Base-by-base conservation (phyloP, 2,113 vertebrate species). In the Nansenia antarctica region DNA sequence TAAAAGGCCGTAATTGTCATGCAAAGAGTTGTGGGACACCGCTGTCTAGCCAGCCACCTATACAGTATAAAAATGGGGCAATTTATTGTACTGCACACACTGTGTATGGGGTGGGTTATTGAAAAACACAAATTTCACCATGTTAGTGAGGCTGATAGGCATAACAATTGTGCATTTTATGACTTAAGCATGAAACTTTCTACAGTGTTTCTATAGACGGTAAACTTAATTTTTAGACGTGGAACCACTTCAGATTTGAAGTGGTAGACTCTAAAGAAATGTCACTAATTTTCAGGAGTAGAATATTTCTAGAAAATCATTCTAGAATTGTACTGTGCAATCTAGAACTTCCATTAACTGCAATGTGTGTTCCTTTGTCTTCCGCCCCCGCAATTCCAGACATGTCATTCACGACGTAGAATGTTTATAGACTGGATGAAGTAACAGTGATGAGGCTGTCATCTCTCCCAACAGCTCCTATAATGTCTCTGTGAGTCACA, bases 401-500 rank as follows among this genome's bases (percentile, higher is more conserved):
- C 8, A 29, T 63, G 61, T 63, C 24, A 45, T 45, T 18, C 45
- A 45, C 11, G 37, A 11, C n/a, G 35, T 29, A 14, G 14, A 30
- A 30, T 30, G 9, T 65, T 65, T 60, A 55, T 65, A 27, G 42
- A 62, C 22, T 31, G 26, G n/a, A 30, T 57, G 34, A 57, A 70
- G 58, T 30, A 24, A 53, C 22, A 37, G 39, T 26, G 54, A 63
- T 67, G 71, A 60, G 54, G 52, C 67, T 64, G 68, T 67, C 63
- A 70, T 62, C 34, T 32, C 6, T 54, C 14, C 27, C 45, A 49
- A 26, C 0, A 20, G 24, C 39, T 63, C 6, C 27, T 37, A 26
- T 62, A 54, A 65, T 31, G 22, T 65, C 63, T 58, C 67, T 24
- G 29, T 58, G 15, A 58, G 29, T 6, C 55, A 58, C 64, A 65